Base-by-base conservation (phyloP, 2,113 vertebrate genomes). In the Lynx canadensis region DNA sequence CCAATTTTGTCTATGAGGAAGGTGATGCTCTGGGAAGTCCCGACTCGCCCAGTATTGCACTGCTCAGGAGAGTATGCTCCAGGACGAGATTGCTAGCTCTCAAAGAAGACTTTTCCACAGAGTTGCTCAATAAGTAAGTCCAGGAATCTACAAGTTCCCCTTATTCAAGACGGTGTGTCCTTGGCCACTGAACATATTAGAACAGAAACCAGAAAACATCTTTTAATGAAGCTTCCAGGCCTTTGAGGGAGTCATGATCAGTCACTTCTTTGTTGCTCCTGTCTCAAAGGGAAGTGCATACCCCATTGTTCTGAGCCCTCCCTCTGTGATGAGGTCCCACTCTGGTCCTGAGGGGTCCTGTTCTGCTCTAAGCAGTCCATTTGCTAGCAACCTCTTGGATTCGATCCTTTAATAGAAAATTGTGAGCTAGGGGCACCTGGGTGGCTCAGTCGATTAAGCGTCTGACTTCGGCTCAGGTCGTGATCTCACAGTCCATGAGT, bases 371-470 rank as follows among this genome's bases (percentile, higher is more conserved):
- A 85, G 65, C 52, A 88, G 38, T 29, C 19, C n/a, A 68, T 83
- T 82, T 91, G 33, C 65, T n/a, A 65, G 73, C 79, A 97, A 55
- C 18, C 15, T 93, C n/a, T 98, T 27, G 63, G 74, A 68, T 45
- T 93, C 50, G 50, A 84, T 48, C n/a, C 73, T 92, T 73, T 45
- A 76, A 74, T 0, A 63, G 63, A 95, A 85, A 95, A 71, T 65
- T 81, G 45, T 45, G 45, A 45, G 45, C 45, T 45, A 45, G 45
- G 45, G 45, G 45, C 7, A 0, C 7, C 45, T 45, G 45, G 7
- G 45, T 45, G 45, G 45, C 45, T 45, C 45, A 45, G 45, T 45
- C 7, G 45, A 45, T 45, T 9, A 45, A 45, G 45, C 45, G 8
- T 45, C 45, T 45, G 45, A 45, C 45, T 9, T 45, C 1, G 8